Conservation (phyloP, 1,140 invertebrate genomes). For the Babylonia areolata region DNA sequence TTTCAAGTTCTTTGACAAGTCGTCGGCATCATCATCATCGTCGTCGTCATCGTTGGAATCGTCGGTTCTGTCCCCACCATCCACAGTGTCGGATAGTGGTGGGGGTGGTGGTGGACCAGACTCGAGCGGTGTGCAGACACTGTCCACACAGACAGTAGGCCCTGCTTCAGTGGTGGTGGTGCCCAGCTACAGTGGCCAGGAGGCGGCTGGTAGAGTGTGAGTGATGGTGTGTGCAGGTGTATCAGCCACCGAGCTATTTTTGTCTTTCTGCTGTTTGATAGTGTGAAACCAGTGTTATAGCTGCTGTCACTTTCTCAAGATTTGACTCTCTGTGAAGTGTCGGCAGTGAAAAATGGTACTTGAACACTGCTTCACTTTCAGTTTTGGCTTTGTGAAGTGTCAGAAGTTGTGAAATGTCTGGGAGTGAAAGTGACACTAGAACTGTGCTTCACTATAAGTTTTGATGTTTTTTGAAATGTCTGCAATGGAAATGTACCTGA, state of each 20-base stretch:
- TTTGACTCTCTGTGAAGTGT: too few species aligned
- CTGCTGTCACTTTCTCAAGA: too few species aligned
- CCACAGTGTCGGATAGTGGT: neutral
- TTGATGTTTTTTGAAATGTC: too few species aligned
- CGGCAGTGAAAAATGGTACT: too few species aligned
- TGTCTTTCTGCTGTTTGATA: neutral
- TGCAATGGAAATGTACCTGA: too few species aligned
- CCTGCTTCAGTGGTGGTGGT: neutral
- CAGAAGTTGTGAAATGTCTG: too few species aligned
- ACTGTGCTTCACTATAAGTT: too few species aligned
- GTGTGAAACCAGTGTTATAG: too few species aligned
- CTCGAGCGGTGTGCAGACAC: neutral
- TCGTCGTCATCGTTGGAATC: neutral
- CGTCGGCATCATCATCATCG: neutral
- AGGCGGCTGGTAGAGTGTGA: neutral
- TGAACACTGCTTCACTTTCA: too few species aligned
- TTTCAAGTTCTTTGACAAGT: constrained; percentile 65
- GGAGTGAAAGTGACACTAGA: too few species aligned
- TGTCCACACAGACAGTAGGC: neutral
- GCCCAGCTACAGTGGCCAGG: neutral
- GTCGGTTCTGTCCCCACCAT: neutral
- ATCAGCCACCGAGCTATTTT: too few species aligned
- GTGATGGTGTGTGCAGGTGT: neutral
- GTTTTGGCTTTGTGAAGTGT: too few species aligned
- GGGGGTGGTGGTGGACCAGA: neutral